These are phyloP conservation scores for Macrobrachium nipponense DNA, from an alignment of 1,140 invertebrate genomes.

Conservation along the genomic window DNA sequence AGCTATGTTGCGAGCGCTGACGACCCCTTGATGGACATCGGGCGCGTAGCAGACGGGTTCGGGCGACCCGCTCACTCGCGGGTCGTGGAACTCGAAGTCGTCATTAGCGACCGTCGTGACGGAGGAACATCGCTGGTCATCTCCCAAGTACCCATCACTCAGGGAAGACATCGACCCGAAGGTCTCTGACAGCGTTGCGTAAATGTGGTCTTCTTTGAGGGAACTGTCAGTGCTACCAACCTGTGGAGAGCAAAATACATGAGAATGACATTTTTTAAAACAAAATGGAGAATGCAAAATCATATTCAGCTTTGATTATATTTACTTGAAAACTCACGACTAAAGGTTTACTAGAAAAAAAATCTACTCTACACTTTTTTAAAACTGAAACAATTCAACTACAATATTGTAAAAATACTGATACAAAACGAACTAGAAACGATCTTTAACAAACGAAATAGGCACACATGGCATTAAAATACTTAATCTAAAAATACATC, in stretches of 20 bases:
- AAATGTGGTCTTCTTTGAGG: slow-evolving; percentile 69
- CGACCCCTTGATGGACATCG: slow-evolving; percentile 15
- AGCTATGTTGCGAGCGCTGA: slow-evolving; percentile 33
- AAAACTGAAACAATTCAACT: neutral
- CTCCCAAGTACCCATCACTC: slow-evolving; percentile 63
- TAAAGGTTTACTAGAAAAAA: neutral
- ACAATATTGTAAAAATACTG: neutral
- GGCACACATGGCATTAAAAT: no score
- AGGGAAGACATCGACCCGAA: slow-evolving; percentile 66
- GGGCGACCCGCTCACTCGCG: slow-evolving; percentile 53
- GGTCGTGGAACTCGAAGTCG: slow-evolving; percentile 75
- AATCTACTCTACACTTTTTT: neutral
- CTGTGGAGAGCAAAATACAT: slow-evolving; percentile 29
- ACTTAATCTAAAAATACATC: no score
- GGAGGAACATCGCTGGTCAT: slow-evolving; percentile 68
- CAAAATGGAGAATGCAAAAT: neutral
- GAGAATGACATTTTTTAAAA: neutral
- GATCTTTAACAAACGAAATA: no score
- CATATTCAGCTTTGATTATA: neutral
- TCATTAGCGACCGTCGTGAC: slow-evolving; percentile 77
- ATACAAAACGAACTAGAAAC: no score
- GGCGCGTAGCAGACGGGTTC: slow-evolving; percentile 18
- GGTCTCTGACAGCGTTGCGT: slow-evolving; percentile 71
- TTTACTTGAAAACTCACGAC: neutral
- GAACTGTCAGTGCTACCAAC: slow-evolving; percentile 59